phyloP scores from a whole-genome alignment of 2,797 vertebrate species.

The Cryptoprocta ferox region DNA sequence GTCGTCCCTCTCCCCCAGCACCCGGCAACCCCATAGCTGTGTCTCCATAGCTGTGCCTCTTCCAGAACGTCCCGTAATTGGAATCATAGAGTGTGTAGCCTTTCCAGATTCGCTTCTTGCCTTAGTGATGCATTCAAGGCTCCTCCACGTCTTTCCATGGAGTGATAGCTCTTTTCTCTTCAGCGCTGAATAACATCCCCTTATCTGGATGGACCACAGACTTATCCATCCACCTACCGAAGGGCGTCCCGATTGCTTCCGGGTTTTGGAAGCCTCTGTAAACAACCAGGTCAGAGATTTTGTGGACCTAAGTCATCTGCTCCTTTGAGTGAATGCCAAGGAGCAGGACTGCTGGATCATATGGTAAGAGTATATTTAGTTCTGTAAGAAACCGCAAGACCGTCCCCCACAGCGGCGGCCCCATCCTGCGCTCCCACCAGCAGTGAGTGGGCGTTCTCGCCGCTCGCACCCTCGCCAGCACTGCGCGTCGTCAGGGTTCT shows the following conservation, averaged over 20 bases:
- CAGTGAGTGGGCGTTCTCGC: not conserved
- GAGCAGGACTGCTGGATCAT: rapidly evolving
- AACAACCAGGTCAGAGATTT: no score
- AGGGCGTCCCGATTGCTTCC: not conserved
- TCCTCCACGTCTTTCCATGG: not conserved
- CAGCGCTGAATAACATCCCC: not conserved
- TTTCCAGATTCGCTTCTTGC: not conserved
- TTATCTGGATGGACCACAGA: not conserved
- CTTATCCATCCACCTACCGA: not conserved
- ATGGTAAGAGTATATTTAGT: rapidly evolving
- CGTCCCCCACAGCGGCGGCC: not conserved
- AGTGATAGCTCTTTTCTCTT: not conserved
- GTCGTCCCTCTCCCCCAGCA: rapidly evolving
- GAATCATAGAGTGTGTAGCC: not conserved
- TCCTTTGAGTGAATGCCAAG: not conserved
- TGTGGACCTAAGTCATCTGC: not conserved
- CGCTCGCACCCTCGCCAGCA: rapidly evolving
- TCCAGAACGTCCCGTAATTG: not conserved
- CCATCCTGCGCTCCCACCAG: not conserved
- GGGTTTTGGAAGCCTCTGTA: not conserved
- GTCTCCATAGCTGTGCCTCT: not conserved
- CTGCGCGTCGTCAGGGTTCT: not conserved
- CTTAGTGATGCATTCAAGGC: no score
- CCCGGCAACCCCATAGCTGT: not conserved
- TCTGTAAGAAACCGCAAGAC: not conserved